Evolutionary conservation across 2,797 vertebrate species (phyloP).

Genomic region (Scolopax bukidnonensis): DNA sequence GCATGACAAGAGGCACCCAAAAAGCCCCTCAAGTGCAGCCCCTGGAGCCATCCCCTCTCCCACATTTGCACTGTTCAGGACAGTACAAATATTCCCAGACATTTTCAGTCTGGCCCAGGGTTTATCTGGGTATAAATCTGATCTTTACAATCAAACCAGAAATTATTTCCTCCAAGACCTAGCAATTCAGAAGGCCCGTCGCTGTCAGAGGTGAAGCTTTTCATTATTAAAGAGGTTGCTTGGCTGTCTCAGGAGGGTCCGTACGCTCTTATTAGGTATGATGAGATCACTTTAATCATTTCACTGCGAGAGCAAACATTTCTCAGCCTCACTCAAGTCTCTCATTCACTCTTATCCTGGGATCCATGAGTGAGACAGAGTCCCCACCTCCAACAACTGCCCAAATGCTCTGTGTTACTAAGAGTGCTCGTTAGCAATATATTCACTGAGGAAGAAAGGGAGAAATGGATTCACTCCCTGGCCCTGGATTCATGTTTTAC

Average conservation of each 20-base stretch:
- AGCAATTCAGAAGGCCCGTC: not conserved
- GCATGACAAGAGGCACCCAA: not conserved
- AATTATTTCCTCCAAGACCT: not conserved
- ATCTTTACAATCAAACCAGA: not conserved
- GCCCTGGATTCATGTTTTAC: not conserved
- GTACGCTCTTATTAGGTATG: not conserved
- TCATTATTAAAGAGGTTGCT: not conserved
- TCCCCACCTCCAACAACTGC: not conserved
- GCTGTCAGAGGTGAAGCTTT: not conserved
- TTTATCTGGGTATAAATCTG: not conserved
- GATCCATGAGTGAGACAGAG: not conserved
- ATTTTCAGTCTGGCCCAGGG: not conserved
- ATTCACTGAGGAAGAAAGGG: not conserved
- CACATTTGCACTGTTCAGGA: not conserved
- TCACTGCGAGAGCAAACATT: not conserved
- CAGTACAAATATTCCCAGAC: not conserved
- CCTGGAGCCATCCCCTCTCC: not conserved
- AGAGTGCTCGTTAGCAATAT: not conserved
- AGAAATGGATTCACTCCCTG: not conserved
- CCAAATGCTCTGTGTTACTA: not conserved
- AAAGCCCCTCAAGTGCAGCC: not conserved
- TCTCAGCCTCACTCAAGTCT: not conserved
- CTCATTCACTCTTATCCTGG: not conserved
- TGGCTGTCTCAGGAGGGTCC: not conserved
- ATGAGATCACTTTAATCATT: not conserved